Conservation (phyloP, 2,888 invertebrate species). For the Leucophenga montana region DNA sequence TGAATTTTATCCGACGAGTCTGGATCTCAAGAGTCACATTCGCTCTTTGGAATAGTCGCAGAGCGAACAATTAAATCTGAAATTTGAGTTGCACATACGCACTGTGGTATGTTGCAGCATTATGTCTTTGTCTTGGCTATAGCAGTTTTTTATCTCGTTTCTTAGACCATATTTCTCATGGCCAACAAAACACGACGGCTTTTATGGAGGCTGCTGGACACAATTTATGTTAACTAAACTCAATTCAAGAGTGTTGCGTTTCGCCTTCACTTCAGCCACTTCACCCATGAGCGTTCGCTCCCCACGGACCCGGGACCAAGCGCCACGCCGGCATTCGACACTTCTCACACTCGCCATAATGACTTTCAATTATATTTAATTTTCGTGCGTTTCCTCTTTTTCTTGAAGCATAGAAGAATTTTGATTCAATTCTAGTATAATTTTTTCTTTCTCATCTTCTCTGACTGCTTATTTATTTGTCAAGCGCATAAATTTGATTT, state of each 20-base stretch:
- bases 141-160: no score
- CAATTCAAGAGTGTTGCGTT: constrained; percentile 33
- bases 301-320: no score
- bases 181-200: no score
- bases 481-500: constrained; percentile 18
- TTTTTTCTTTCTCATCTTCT: not conserved
- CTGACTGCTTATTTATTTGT: not conserved
- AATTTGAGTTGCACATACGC: constrained; percentile 44
- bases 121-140: no score
- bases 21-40: constrained; percentile 46
- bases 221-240: constrained; percentile 32
- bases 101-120: not conserved
- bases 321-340: not conserved
- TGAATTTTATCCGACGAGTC: constrained; percentile 46
- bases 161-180: no score
- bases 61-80: constrained; percentile 46
- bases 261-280: constrained; percentile 2
- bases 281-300: not conserved
- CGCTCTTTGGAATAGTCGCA: constrained; percentile 31
- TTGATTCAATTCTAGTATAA: not conserved
- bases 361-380: constrained; percentile 39
- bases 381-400: constrained; percentile 1
- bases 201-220: constrained; percentile 15
- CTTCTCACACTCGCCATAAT: constrained; percentile 5
- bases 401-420: not conserved